Evolutionary conservation across 2,797 vertebrate genomes (phyloP).

Genomic region (Luscinia luscinia): DNA sequence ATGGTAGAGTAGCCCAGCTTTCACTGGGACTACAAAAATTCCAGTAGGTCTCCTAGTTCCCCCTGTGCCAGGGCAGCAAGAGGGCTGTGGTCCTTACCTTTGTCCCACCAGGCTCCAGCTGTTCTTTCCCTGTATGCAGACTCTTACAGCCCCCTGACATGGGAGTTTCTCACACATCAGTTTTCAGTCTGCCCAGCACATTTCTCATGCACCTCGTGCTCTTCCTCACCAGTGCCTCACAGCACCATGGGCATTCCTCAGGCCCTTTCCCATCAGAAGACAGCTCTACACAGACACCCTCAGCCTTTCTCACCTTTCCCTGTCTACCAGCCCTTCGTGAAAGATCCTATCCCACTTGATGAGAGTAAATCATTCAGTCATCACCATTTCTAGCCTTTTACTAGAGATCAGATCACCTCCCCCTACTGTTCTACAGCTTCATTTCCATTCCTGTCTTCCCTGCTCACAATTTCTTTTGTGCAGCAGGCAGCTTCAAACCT

Average conservation of each 20-base stretch:
- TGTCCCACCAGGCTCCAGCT: not conserved
- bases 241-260: not conserved
- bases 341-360: not conserved
- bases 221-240: rapidly evolving
- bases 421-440: not conserved
- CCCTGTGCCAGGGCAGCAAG: not conserved
- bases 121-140: not conserved
- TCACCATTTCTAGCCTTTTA: not conserved
- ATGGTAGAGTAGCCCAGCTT: not conserved
- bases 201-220: rapidly evolving
- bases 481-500: not conserved
- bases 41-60: too few species aligned
- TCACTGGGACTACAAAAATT: not conserved
- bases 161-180: rapidly evolving
- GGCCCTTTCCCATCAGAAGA: not conserved
- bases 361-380: not conserved
- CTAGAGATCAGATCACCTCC: not conserved
- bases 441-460: not conserved
- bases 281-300: not conserved
- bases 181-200: not conserved
- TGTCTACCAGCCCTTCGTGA: not conserved
- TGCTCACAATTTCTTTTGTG: not conserved
- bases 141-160: not conserved
- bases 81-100: not conserved
- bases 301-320: not conserved